Percentiles rank a stretch among this genome's conserved stretches.
phyloP scores from a whole-genome alignment of 2,888 invertebrate species.

The Meiosimyza decipiens region DNA sequence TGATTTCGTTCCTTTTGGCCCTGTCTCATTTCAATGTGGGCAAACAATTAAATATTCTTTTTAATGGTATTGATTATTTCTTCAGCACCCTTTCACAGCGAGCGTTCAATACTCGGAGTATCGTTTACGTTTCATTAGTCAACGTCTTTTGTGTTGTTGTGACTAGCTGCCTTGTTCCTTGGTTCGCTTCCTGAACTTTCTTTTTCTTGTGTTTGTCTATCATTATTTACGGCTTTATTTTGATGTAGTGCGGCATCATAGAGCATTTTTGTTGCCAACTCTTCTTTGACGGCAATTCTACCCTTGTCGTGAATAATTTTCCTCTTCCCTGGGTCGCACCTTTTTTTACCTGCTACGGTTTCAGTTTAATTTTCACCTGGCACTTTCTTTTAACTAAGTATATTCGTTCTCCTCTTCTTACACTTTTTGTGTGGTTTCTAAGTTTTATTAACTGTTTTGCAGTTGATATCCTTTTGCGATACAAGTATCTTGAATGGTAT shows the following conservation, averaged over 20 bases:
- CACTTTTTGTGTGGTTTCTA: constrained; percentile 24
- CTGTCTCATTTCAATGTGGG: background rate
- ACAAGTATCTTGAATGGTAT: background rate
- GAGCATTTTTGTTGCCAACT: too few species aligned
- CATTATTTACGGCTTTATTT: constrained; percentile 24
- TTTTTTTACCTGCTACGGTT: background rate
- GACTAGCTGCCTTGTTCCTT: constrained; percentile 29
- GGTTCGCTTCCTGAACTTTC: background rate
- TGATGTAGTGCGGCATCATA: too few species aligned
- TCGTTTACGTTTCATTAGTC: background rate
- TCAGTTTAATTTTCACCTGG: constrained; percentile 36
- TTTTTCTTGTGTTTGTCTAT: constrained; percentile 1
- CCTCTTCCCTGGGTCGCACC: too few species aligned
- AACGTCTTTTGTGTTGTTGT: constrained; percentile 23
- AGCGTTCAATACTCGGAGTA: too few species aligned
- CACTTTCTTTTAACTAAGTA: background rate
- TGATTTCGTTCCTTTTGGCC: background rate
- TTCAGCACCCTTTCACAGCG: too few species aligned
- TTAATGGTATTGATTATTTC: constrained; percentile 1
- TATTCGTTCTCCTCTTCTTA: background rate
- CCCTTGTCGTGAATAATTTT: too few species aligned
- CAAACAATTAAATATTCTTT: constrained; percentile 6
- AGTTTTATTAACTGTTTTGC: constrained; percentile 15
- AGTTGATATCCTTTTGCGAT: background rate
- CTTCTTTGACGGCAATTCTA: background rate